Evolutionary conservation across 2,888 invertebrate species (phyloP).

Genomic region (Eupithecia subfuscata): DNA sequence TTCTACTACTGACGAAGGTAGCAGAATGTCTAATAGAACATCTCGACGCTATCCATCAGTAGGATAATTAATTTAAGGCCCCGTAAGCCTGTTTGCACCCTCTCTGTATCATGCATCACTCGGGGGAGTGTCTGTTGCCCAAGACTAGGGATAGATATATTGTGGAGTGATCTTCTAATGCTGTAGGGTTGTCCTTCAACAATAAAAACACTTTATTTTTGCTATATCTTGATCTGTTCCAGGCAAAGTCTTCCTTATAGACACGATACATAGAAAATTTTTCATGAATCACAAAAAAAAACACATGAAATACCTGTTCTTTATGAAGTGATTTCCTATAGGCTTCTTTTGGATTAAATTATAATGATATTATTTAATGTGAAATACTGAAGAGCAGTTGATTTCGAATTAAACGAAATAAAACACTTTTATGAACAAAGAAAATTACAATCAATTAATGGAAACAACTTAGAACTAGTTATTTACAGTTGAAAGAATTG

Average conservation of each 20-base stretch:
- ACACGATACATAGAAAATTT: background rate
- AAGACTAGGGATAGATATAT: background rate
- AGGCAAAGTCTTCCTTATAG: background rate
- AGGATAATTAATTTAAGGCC: constrained; percentile 62
- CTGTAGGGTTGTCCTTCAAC: background rate
- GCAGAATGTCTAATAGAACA: background rate
- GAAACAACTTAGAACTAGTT: too few relatives aligned
- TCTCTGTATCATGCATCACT: constrained; percentile 10
- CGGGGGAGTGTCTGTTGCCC: background rate
- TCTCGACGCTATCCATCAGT: constrained; percentile 57
- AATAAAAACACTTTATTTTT: background rate
- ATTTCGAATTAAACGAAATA: too few relatives aligned
- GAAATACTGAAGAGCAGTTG: too few relatives aligned
- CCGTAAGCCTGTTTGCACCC: constrained; percentile 40
- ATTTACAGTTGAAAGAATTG: too few relatives aligned
- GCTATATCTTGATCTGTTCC: background rate
- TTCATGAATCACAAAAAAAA: too few relatives aligned
- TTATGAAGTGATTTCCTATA: too few relatives aligned
- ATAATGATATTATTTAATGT: too few relatives aligned
- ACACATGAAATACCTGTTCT: too few relatives aligned
- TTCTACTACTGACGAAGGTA: background rate
- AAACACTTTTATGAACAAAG: background rate
- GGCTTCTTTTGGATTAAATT: too few relatives aligned
- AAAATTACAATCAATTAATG: too few relatives aligned
- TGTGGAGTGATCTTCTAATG: background rate